Evolutionary conservation across 2,888 invertebrate species (phyloP), one percentile per base, ranked within the genome.

Genomic region (Cinara cedri): DNA sequence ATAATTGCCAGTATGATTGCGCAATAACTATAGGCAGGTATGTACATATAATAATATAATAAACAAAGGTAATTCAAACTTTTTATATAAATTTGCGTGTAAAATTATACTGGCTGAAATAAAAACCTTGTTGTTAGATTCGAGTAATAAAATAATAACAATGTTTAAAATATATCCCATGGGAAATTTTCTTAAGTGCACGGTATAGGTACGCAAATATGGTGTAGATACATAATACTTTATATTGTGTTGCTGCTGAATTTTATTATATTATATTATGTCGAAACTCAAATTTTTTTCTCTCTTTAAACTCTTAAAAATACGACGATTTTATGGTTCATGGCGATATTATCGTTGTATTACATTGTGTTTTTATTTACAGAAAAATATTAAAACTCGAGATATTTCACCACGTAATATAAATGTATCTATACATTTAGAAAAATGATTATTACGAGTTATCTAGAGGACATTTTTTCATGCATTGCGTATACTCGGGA

Each of bases 101-200:
- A 60, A 60, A 60, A 72, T 72, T 60, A 72, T 60, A 49, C 9
- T 72, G n/a, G 49, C 49, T 34, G 1, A 34, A 60, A 60, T 60
- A 72, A 62, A 72, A 72, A 72, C 60, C 26, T 46, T 34, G 49
- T 68, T n/a, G 26, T 72, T 62, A 9, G 26, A 14, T 49, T 72
- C 26, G 16, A 49, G 60, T 62, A 49, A 72, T 60, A 72, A 72
- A 72, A 49, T 34, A 49, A 11, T n/a, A 72, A 72, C 60, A 62
- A 49, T 62, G 49, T 10, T 72, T 49, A 49, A 62, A 62, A 72
- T 62, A 72, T 21, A 72, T 62, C 72, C 72, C 72, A 34, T 34
- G 72, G 72, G 60, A 72, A 62, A 72, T 49, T 62, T 62, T 72
- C 60, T 49, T 49, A 62, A 46, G 60, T 62, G 49, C 26, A 14